Percentiles rank a stretch among this genome's conserved stretches.
phyloP scores from a whole-genome alignment of 2,113 vertebrate species.

The Rattus norvegicus region GRCr8 NC_086027.1:28735501-28736000 shows the following conservation, averaged over 20 bases:
- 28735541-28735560: not conserved
- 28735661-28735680: not conserved
- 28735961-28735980: not conserved
- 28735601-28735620: not conserved
- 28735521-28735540: constrained; percentile 6
- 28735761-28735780: not conserved
- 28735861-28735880: not conserved
- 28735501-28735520: not conserved
- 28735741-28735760: not conserved
- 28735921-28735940: not conserved
- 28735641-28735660: not conserved
- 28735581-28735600: not conserved
- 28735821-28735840: not conserved
- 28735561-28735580: not conserved
- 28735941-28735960: not conserved
- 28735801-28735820: not conserved
- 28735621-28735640: not conserved
- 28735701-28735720: not conserved
- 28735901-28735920: not conserved
- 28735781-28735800: not conserved
- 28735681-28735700: not conserved
- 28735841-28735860: not conserved
- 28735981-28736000: not conserved
- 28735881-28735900: fast-evolving
- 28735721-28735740: not conserved